Evolutionary conservation across 1,140 invertebrate genomes (phyloP), one percentile per base, ranked within the genome.

Genomic region (Ylistrum balloti): DNA sequence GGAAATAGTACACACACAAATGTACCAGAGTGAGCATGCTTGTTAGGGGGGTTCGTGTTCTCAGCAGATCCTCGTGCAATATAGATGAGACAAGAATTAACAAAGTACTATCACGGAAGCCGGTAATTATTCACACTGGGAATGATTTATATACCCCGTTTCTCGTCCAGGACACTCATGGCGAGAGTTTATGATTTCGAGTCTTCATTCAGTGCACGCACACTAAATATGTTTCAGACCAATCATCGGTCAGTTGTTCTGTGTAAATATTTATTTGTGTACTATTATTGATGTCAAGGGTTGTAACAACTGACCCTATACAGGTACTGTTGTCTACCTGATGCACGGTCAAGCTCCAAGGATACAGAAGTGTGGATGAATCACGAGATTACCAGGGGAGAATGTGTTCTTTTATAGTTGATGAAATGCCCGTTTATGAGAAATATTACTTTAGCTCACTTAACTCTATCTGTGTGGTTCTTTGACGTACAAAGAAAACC

Each of bases 41-140:
- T 5, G 56, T 74, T 28, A 74, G 15, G 22, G 56, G n/a, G 17
- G 56, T 74, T 74, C 56, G 56, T 74, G 56, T 74, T 74, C 56
- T 74, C 56, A 28, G 7, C 56, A 1, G 9, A 28, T 74, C 22
- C n/a, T 74, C 56, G n/a, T 74, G 56, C n/a, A 74, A 28, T 74
- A 74, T 74, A 74, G n/a, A 74, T 74, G n/a, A 74, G 56, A 17
- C 56, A 28, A 74, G 56, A 74, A 74, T 74, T 74, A 74, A 74
- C 56, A 74, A 74, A 74, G 56, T 74, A 28, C n/a, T n/a, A n/a
- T 74, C 56, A 74, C 56, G 56, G 56, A 74, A 74, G 22, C 56
- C 56, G 56, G 5, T 74, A 28, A 74, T 74, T 28, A 74, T 74
- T 74, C 56, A 74, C 56, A 74, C 9, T 28, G 56, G 22, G 56